These are phyloP conservation scores for Lepidocolaptes lacrymiger DNA, from an alignment of 2,797 vertebrate genomes.

Conservation along the genomic window DNA sequence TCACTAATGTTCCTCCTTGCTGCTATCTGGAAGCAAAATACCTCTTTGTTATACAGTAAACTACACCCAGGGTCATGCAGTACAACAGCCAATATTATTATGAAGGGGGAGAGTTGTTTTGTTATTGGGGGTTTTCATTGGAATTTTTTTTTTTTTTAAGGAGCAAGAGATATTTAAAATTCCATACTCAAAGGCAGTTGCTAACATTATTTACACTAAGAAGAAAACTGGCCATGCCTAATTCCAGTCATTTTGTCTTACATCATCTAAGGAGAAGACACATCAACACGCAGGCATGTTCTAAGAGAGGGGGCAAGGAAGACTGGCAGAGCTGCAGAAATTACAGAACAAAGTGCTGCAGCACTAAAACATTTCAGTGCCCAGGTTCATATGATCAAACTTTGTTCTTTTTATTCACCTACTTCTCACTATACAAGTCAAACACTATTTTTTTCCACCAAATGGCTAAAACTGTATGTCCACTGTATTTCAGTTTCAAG, in stretches of 20 bases:
- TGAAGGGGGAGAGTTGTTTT: not conserved
- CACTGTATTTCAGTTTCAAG: not conserved
- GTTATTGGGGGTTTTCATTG: not conserved
- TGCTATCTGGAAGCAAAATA: constrained; percentile 45
- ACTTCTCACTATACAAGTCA: not conserved
- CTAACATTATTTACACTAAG: not conserved
- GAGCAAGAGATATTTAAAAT: not conserved
- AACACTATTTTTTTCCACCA: not conserved
- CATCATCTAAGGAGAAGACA: not conserved
- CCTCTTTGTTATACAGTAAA: constrained; percentile 2
- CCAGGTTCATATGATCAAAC: not conserved
- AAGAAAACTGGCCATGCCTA: not conserved
- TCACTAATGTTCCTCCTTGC: constrained; percentile 61
- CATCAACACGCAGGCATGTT: not conserved
- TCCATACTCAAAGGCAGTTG: not conserved
- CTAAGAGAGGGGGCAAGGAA: not conserved
- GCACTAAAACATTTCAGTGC: not conserved
- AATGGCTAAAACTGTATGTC: not conserved
- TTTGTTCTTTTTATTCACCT: not conserved
- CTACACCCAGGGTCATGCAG: constrained; percentile 21
- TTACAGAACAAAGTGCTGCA: not conserved
- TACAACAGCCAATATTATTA: not conserved
- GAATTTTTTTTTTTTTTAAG: not conserved
- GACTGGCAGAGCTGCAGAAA: not conserved
- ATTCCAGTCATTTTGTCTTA: not conserved